phyloP scores from a whole-genome alignment of 2,797 vertebrate species.

The Ctenosaura bakeri region DNA sequence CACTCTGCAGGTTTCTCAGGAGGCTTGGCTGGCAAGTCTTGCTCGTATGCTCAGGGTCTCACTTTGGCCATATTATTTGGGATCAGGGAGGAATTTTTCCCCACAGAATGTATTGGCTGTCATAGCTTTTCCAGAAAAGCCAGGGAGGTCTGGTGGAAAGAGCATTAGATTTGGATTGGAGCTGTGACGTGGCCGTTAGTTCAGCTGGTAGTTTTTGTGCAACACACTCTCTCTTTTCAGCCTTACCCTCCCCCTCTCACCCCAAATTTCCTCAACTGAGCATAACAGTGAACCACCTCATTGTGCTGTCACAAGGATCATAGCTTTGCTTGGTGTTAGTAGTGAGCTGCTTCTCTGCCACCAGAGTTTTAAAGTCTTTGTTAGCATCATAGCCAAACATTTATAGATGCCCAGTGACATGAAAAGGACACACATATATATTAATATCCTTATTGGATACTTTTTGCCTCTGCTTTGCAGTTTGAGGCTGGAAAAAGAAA shows the following conservation, averaged over 20 bases:
- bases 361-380: no score
- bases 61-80: slow-evolving; percentile 30
- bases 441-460: no score
- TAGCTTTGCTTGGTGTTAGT: no score
- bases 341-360: no score
- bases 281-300: slow-evolving; percentile 1
- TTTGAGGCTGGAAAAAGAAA: no score
- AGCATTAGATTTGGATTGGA: slow-evolving; percentile 14
- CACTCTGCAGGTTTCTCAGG: neutral
- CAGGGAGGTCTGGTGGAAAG: slow-evolving; percentile 33
- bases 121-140: slow-evolving; percentile 25
- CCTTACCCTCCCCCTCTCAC: neutral
- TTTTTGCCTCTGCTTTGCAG: no score
- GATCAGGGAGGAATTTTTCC: slow-evolving; percentile 29
- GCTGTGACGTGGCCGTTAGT: neutral
- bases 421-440: no score
- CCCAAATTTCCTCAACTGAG: neutral
- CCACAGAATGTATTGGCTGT: slow-evolving; percentile 17
- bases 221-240: neutral
- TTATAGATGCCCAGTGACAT: no score
- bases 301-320: neutral
- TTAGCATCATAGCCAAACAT: no score
- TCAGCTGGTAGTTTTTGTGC: neutral
- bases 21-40: slow-evolving; percentile 6
- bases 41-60: slow-evolving; percentile 6